Percentiles rank a stretch among this genome's conserved stretches.
Evolutionary conservation across 2,888 invertebrate species (phyloP).

Genomic region (Spisula subtruncata): DNA sequence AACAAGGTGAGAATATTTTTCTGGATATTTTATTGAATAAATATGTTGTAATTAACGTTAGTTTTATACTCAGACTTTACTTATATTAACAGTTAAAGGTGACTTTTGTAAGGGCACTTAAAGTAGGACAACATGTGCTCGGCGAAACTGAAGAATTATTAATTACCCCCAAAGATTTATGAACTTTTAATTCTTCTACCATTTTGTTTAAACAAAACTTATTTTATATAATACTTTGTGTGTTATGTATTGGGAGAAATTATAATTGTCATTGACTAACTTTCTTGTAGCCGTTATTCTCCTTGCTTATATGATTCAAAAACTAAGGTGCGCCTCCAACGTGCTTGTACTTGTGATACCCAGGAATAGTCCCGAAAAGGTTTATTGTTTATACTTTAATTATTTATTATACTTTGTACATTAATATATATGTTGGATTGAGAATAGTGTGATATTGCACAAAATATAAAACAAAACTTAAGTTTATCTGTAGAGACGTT

Average conservation of each 20-base stretch:
- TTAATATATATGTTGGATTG: too few species aligned
- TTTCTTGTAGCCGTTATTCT: not conserved
- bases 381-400: too few species aligned
- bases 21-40: not conserved
- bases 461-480: too few species aligned
- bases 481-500: not conserved
- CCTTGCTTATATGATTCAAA: not conserved
- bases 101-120: not conserved
- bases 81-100: not conserved
- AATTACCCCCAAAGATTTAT: not conserved
- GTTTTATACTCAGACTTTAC: not conserved
- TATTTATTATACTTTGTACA: too few species aligned
- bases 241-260: not conserved
- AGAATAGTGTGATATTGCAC: too few species aligned
- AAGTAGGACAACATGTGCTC: not conserved
- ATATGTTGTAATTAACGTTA: not conserved
- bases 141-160: not conserved
- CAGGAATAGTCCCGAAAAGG: too few species aligned
- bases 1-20: conserved; percentile 52
- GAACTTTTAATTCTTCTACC: not conserved
- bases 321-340: not conserved
- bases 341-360: not conserved
- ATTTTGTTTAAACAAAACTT: not conserved
- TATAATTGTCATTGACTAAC: too few species aligned
- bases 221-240: not conserved